Evolutionary conservation across 2,888 invertebrate species (phyloP), one percentile per base, ranked within the genome.

Genomic region (Cryptosula pallasiana): DNA sequence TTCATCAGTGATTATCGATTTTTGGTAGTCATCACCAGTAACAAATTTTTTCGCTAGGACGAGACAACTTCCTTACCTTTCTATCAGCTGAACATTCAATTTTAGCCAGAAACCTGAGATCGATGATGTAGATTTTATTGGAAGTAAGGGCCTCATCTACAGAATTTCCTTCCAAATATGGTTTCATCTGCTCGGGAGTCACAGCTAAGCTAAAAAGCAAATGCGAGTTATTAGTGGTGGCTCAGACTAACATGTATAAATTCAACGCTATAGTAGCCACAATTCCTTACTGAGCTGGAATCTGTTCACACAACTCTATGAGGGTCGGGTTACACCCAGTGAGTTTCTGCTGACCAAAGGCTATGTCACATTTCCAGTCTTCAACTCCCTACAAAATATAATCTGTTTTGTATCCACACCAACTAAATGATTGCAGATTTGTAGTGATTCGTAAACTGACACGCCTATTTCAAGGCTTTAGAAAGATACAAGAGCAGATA

Each of bases 301-400:
- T 83, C 73, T 79, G 75, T 55, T 79, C 83, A 77, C 86, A 86
- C n/a, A 86, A 78, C 71, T 78, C 72, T 35, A 87, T 83, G 36
- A 84, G 75, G n/a, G 82, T 80, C 25, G 86, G 86, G 76, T 87
- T 86, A 76, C 85, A 83, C 34, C 87, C 86, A 73, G 84, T 83
- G 1, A 86, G 76, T 35, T 86, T 77, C 75, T 86, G 86, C 1
- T 81, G 77, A 1, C 85, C 87, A 77, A 87, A 87, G 79, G 80
- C 84, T 63, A 80, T 73, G 73, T 86, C 86, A 73, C 82, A 81
- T 69, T 80, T 80, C 85, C 85, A 86, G 70, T 73, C 74, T 20
- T 76, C 74, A 35, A 80, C 16, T 78, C 73, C 71, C 79, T 78
- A 72, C 80, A 45, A 45, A 45, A 13, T 45, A 45, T 13, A 45